Conservation (phyloP, 2,888 invertebrate genomes). For the Scaptomyza reducta region DNA sequence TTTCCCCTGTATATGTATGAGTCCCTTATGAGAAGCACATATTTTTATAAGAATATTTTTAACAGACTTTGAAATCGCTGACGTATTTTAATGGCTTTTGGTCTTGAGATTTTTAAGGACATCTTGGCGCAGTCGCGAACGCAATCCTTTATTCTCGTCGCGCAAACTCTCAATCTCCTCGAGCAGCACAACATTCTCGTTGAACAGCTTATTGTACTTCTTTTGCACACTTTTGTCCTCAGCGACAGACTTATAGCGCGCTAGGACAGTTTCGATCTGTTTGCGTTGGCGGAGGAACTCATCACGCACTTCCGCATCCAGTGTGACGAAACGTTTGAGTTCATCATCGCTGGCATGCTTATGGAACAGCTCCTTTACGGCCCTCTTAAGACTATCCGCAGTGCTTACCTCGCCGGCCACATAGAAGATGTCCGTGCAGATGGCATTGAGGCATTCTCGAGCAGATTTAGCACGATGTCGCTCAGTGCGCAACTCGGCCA, state of each 20-base stretch:
- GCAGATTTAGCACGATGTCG: slow-evolving; percentile 86
- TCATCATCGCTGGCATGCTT: slow-evolving; percentile 90
- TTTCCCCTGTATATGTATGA: slow-evolving; percentile 44
- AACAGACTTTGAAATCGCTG: slow-evolving; percentile 1
- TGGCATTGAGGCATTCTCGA: slow-evolving; percentile 88
- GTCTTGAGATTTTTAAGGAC: slow-evolving; percentile 10
- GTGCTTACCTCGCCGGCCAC: slow-evolving; percentile 92
- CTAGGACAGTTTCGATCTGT: slow-evolving; percentile 87
- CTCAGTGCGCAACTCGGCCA: slow-evolving; percentile 89
- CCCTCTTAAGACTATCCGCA: slow-evolving; percentile 84
- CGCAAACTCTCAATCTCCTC: slow-evolving; percentile 91
- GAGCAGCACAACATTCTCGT: slow-evolving; percentile 91
- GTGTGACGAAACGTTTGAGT: slow-evolving; percentile 87
- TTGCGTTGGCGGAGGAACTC: slow-evolving; percentile 93
- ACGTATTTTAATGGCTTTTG: slow-evolving; percentile 3
- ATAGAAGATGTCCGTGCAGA: slow-evolving; percentile 92
- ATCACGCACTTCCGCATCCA: slow-evolving; percentile 89
- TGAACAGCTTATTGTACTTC: slow-evolving; percentile 86
- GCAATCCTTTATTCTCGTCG: slow-evolving; percentile 72
- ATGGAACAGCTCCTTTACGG: slow-evolving; percentile 79
- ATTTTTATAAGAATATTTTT: slow-evolving; percentile 61
- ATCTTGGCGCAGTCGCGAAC: slow-evolving; percentile 55
- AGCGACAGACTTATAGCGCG: slow-evolving; percentile 64
- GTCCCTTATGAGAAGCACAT: slow-evolving; percentile 53
- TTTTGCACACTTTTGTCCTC: slow-evolving; percentile 63